These are phyloP conservation scores for Microcaecilia unicolor DNA, from an alignment of 2,797 vertebrate species.

Conservation along the genomic window DNA sequence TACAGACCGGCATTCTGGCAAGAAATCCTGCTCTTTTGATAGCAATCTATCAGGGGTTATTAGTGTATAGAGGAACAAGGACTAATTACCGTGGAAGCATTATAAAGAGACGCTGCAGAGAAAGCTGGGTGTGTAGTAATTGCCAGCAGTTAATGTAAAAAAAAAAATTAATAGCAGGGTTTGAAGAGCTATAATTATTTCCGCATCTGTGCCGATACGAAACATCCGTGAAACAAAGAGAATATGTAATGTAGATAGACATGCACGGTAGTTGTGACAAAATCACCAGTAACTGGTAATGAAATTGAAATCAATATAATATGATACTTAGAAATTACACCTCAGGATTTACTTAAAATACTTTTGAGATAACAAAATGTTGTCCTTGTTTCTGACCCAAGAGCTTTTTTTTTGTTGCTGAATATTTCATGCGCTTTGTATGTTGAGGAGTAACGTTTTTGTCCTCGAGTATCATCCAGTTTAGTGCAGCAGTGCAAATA, in stretches of 20 bases:
- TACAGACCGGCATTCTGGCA: constrained; percentile 17
- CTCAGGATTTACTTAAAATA: too few species aligned
- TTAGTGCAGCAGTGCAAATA: too few species aligned
- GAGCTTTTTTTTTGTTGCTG: too few species aligned
- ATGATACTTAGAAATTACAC: background rate
- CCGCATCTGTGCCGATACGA: constrained; percentile 5
- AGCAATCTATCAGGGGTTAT: constrained; percentile 1
- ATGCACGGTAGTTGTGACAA: background rate
- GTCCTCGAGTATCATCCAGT: too few species aligned
- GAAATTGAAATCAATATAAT: background rate
- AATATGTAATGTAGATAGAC: background rate
- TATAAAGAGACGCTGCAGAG: constrained; percentile 6
- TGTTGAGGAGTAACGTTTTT: too few species aligned
- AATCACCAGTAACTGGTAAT: background rate
- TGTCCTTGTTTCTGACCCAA: too few species aligned
- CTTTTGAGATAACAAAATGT: too few species aligned
- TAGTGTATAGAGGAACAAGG: constrained; percentile 1
- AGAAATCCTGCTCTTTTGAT: constrained; percentile 2
- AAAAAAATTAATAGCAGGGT: background rate
- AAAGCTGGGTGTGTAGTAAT: background rate
- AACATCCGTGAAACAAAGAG: constrained; percentile 1
- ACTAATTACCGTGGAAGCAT: constrained; percentile 22
- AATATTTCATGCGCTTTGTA: too few species aligned
- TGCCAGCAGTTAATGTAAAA: too few species aligned
- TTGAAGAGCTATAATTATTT: constrained; percentile 17